Conservation (phyloP, 2,888 invertebrate species). For the Troglohyphantes excavatus region DNA sequence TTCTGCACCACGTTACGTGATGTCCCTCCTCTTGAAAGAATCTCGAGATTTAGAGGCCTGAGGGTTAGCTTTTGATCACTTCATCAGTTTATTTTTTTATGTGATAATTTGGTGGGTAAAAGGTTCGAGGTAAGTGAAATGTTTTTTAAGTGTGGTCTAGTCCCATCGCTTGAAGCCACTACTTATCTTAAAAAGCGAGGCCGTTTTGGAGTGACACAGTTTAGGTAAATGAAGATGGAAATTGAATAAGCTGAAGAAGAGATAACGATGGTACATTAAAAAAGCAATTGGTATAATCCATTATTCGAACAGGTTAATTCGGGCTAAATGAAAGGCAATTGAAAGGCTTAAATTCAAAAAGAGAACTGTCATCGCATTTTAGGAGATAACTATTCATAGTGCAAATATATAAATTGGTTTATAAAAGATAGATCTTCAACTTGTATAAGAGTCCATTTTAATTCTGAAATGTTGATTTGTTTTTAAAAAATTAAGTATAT, state of each 20-base stretch:
- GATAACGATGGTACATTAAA: background rate
- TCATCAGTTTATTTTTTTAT: conserved; percentile 66
- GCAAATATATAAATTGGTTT: too few species aligned
- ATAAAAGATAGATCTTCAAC: too few species aligned
- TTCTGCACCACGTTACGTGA: conserved; percentile 63
- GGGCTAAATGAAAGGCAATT: too few species aligned
- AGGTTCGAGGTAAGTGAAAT: background rate
- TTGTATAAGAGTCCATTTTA: too few species aligned
- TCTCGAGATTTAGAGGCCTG: background rate
- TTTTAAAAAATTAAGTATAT: too few species aligned
- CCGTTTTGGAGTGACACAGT: background rate
- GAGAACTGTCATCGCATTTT: too few species aligned
- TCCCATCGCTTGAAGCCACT: background rate
- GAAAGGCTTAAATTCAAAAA: too few species aligned
- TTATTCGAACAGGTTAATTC: too few species aligned
- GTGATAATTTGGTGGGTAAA: background rate
- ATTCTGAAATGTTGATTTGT: too few species aligned
- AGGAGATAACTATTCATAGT: too few species aligned
- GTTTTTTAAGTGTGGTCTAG: conserved; percentile 21
- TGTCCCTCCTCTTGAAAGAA: conserved; percentile 48
- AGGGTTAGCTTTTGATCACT: conserved; percentile 52
- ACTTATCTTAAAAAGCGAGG: background rate
- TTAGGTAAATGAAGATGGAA: background rate
- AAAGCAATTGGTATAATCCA: too few species aligned
- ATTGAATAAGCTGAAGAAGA: background rate